Evolutionary conservation across 2,113 vertebrate genomes (phyloP).

Genomic region (Indicator indicator): DNA sequence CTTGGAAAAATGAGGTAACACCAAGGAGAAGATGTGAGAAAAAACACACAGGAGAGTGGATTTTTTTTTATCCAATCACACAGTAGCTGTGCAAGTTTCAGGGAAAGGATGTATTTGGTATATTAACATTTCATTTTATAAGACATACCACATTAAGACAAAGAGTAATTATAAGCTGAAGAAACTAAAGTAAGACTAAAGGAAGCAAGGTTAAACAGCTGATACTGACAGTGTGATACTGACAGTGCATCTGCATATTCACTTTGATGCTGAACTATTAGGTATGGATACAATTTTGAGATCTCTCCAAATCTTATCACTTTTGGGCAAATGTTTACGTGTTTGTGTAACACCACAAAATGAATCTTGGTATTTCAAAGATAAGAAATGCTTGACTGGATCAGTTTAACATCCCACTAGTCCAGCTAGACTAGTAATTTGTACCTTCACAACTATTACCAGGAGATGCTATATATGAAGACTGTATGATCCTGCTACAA

Average conservation of each 20-base stretch:
- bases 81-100: not conserved
- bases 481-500: not conserved
- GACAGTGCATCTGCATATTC: not conserved
- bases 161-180: not conserved
- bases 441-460: not conserved
- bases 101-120: not conserved
- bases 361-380: not conserved
- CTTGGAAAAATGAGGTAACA: not conserved
- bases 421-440: not conserved
- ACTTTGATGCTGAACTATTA: not conserved
- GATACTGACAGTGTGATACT: accelerated
- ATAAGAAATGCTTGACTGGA: not conserved
- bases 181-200: not conserved
- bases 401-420: not conserved
- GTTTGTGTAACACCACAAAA: not conserved
- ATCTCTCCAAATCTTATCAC: not conserved
- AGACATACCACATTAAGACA: not conserved
- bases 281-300: not conserved
- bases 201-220: not conserved
- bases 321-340: not conserved
- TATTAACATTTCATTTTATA: not conserved
- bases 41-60: not conserved
- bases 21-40: not conserved
- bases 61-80: not conserved
- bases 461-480: not conserved